A percentile compares a stretch with the other conserved stretches of the same genome.
Conservation (phyloP, 2,888 invertebrate genomes). For the Siphlonurus alternatus region DNA sequence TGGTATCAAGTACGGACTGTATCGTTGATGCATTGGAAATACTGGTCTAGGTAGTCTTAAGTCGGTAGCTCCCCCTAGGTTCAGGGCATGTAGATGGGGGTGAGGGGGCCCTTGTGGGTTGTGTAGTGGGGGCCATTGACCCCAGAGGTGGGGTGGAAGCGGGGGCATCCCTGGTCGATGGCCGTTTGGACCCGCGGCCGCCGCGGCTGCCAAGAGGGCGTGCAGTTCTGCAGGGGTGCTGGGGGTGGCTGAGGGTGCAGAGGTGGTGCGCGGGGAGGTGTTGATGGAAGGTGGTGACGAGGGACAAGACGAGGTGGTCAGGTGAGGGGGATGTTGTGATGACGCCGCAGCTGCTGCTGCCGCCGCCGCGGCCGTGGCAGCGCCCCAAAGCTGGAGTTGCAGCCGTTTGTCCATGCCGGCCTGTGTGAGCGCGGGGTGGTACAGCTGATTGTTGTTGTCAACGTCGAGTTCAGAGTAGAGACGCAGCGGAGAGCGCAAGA, state of each 20-base stretch:
- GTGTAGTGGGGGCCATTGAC: neutral
- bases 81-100: neutral
- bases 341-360: neutral
- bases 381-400: neutral
- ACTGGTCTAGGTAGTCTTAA: neutral
- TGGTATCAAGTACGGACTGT: neutral
- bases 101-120: neutral
- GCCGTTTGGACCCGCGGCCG: neutral
- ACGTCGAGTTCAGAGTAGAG: constrained; percentile 33
- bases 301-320: neutral
- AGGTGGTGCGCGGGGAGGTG: neutral
- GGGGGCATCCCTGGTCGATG: neutral
- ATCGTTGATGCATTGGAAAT: constrained; percentile 1
- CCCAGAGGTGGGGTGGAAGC: neutral
- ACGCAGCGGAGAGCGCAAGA: constrained; percentile 57
- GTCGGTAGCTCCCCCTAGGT: neutral
- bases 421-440: neutral
- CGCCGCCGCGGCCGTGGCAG: neutral
- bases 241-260: neutral
- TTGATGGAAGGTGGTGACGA: neutral
- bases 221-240: neutral
- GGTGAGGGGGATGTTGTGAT: neutral
- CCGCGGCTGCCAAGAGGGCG: neutral
- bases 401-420: constrained; percentile 1
- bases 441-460: constrained; percentile 1